Conservation (phyloP, 2,113 vertebrate genomes). For the Melanocharis versteri region DNA sequence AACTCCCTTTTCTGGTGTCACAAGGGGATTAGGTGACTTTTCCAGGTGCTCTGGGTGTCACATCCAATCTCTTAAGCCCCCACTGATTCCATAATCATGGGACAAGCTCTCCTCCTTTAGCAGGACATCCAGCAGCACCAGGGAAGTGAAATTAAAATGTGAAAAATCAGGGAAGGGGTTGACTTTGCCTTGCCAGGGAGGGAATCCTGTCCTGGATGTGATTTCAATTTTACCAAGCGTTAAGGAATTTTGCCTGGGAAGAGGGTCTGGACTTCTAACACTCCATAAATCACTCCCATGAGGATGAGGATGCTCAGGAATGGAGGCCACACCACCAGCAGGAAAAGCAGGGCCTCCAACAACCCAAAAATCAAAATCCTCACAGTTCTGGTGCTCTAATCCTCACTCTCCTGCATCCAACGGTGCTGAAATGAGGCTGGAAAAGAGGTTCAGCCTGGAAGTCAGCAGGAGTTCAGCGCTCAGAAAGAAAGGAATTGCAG, state of each 20-base stretch:
- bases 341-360: not conserved
- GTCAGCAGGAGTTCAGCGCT: not conserved
- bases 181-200: not conserved
- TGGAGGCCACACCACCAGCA: not conserved
- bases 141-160: not conserved
- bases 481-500: slow-evolving; percentile 12
- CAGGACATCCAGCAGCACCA: not conserved
- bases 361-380: not conserved
- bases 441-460: not conserved
- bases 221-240: not conserved
- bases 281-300: not conserved
- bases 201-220: not conserved
- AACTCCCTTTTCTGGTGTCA: not conserved
- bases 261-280: not conserved
- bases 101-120: not conserved
- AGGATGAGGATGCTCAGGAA: not conserved
- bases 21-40: not conserved
- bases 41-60: not conserved
- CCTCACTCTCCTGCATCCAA: not conserved
- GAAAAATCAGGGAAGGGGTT: not conserved
- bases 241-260: not conserved
- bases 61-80: not conserved
- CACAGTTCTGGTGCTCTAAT: not conserved
- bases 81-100: not conserved
- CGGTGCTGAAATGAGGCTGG: not conserved